Percentiles rank a stretch among this genome's conserved stretches.
Evolutionary conservation across 2,113 vertebrate species (phyloP).

Genomic region (Tachysurus fulvidraco): DNA sequence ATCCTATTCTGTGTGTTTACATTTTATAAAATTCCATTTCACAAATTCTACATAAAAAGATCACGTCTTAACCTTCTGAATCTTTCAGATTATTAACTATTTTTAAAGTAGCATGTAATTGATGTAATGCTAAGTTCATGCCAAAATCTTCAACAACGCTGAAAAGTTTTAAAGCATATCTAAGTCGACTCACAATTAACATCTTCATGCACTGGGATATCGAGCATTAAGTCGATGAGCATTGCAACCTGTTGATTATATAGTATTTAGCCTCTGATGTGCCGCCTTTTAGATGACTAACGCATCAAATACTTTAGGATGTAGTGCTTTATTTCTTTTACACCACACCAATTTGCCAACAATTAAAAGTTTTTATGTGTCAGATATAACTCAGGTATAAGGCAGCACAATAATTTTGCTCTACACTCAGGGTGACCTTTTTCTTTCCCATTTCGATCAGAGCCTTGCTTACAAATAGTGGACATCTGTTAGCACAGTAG

Average conservation of each 20-base stretch:
- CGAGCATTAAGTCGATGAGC: background rate
- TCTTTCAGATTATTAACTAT: background rate
- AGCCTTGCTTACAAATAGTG: background rate
- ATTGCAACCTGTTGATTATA: background rate
- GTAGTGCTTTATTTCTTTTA: background rate
- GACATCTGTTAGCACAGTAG: background rate
- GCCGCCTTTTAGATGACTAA: background rate
- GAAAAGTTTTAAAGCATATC: too few relatives aligned
- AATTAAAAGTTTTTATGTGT: background rate
- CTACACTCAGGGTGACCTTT: background rate
- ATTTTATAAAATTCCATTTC: too few relatives aligned
- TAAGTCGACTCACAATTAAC: too few relatives aligned
- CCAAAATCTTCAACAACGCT: too few relatives aligned
- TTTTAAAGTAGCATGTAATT: background rate
- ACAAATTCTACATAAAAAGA: background rate
- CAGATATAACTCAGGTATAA: background rate
- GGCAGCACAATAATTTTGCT: background rate
- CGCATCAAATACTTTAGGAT: background rate
- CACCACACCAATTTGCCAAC: background rate
- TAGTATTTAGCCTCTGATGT: background rate
- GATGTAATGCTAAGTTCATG: background rate
- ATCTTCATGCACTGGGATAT: background rate
- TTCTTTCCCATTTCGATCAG: background rate
- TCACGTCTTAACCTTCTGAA: background rate
- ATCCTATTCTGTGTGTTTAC: too few relatives aligned